Base-by-base conservation (phyloP, 2,797 vertebrate genomes). In the Arremon brunneinucha region DNA sequence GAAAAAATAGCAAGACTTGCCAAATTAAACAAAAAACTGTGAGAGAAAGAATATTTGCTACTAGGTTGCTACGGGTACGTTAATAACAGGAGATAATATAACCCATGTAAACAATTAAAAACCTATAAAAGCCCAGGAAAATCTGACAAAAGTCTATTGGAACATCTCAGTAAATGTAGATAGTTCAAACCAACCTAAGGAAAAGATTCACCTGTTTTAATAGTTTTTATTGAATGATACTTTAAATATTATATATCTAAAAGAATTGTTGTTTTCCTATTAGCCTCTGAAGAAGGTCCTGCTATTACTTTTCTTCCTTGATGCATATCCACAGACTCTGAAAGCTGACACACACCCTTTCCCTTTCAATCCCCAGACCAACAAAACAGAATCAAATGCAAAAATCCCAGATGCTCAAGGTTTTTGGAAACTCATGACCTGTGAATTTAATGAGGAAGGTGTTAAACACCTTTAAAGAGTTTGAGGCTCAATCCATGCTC, bases 1-100 rank as follows among this genome's bases (percentile, higher is more conserved):
- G 93, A 94, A 97, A 93, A 97, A 97, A 97, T 95, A 96, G 80
- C 88, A 87, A 91, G 88, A 84, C 89, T 91, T 96, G 95, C 95
- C 96, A 96, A 97, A 93, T 93, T 80, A 96, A 95, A 94, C 94
- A 95, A 90, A 92, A 97, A 96, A 78, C 87, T 87, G 88, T 94
- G 91, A 94, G 94, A 93, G 83, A 92, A 91, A 94, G 95, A 96
- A 84, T 95, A 96, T 94, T 94, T 96, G 87, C 95, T 88, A 95
- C 93, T 90, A 95, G 83, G 93, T 96, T 97, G 94, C 95, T 72
- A 96, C 26, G 95, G 85, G 91, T 94, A 84, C 80, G 12, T 90
- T 94, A 95, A 96, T 94, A 95, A 96, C 91, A 96, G 83, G 87
- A 95, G 93, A 93, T 93, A 96, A 94, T 94, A 95, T 80, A 94